Percentiles rank a stretch among this genome's conserved stretches.
Conservation (phyloP, 2,888 invertebrate genomes). For the Tiphia femorata region DNA sequence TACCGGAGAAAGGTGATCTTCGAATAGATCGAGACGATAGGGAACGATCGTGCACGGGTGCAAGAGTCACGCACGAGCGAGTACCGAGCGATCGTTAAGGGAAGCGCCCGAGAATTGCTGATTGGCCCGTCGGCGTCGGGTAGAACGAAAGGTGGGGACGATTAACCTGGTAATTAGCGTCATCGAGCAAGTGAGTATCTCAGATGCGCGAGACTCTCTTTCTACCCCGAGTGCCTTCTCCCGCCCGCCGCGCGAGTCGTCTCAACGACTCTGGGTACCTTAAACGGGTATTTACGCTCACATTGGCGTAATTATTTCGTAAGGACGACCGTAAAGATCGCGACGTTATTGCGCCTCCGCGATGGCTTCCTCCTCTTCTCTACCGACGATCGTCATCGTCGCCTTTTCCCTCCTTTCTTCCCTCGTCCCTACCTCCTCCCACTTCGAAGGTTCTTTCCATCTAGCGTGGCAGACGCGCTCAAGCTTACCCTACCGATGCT, state of each 20-base stretch:
- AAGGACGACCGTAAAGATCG: conserved; percentile 44
- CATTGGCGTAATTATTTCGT: conserved; percentile 54
- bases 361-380: conserved; percentile 22
- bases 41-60: background rate
- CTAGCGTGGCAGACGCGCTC: conserved; percentile 25
- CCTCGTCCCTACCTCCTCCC: conserved; percentile 14
- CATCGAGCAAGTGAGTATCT: conserved; percentile 28
- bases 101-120: conserved; percentile 15
- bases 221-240: conserved; percentile 2
- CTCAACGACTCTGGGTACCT: conserved; percentile 41
- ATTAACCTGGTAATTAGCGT: conserved; percentile 47
- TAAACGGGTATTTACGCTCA: conserved; percentile 48
- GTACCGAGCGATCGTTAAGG: conserved; percentile 20
- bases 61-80: background rate
- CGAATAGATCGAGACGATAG: background rate
- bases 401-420: conserved; percentile 6
- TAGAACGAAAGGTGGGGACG: conserved; percentile 13
- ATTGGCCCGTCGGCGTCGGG: conserved; percentile 13
- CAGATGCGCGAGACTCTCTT: conserved; percentile 3
- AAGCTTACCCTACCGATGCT: conserved; percentile 26
- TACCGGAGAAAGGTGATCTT: no score
- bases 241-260: background rate
- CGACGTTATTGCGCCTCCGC: conserved; percentile 42
- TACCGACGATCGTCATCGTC: conserved; percentile 1
- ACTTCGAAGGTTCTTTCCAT: conserved; percentile 18